A percentile compares a stretch with the other conserved stretches of the same genome.
phyloP scores from a whole-genome alignment of 1,140 invertebrate genomes.

The Tyrophagus putrescentiae region DNA sequence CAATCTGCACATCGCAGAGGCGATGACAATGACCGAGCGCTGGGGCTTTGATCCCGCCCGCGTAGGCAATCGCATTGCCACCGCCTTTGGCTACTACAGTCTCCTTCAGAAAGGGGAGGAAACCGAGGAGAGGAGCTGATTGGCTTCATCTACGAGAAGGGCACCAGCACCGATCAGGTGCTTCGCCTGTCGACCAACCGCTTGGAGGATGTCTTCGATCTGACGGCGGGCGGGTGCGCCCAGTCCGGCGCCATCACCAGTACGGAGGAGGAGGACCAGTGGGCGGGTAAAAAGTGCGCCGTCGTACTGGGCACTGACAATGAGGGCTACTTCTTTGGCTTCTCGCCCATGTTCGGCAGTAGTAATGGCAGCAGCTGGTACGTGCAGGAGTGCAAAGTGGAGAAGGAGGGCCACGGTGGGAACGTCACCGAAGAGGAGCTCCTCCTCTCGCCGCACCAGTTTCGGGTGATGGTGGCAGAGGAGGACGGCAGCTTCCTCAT shows the following conservation, averaged over 20 bases:
- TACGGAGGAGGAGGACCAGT: too few species aligned
- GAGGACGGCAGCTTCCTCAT: neutral
- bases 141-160: constrained; percentile 3
- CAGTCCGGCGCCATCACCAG: too few species aligned
- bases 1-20: neutral
- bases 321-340: constrained; percentile 1
- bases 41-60: neutral
- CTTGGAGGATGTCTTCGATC: too few species aligned
- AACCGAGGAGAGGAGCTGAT: neutral
- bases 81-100: neutral
- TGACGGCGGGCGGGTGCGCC: too few species aligned
- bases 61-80: neutral
- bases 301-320: neutral
- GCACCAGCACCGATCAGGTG: too few species aligned
- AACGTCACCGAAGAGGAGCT: neutral
- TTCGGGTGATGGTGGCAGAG: too few species aligned
- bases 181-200: too few species aligned
- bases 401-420: neutral
- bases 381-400: neutral
- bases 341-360: too few species aligned
- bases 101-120: too few species aligned
- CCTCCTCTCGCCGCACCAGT: neutral
- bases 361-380: neutral
- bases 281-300: neutral
- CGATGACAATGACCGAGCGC: neutral